phyloP scores from a whole-genome alignment of 2,113 vertebrate species.

The Microtus oregoni region DNA sequence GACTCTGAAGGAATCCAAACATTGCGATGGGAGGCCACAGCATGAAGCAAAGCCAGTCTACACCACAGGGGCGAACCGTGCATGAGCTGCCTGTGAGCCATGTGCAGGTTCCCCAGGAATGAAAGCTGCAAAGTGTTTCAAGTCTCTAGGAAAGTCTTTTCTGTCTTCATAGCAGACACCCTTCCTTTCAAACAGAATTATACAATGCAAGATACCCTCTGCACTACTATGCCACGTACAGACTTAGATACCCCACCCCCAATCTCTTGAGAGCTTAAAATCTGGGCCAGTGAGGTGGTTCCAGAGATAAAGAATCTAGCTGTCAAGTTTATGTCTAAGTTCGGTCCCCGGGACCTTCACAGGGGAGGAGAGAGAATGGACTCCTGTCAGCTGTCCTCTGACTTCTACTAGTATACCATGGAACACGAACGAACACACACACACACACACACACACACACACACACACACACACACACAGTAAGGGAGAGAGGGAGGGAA shows the following conservation, averaged over 20 bases:
- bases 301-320: not conserved
- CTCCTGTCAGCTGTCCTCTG: not conserved
- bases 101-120: slow-evolving; percentile 26
- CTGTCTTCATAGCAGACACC: slow-evolving; percentile 57
- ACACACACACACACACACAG: not conserved
- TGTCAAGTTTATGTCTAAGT: not conserved
- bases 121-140: slow-evolving; percentile 9
- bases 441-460: no score
- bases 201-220: not conserved
- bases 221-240: not conserved
- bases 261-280: not conserved
- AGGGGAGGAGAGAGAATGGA: not conserved
- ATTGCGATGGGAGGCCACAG: slow-evolving; percentile 13
- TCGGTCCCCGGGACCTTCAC: not conserved
- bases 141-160: slow-evolving; percentile 60
- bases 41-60: slow-evolving; percentile 15
- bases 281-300: not conserved
- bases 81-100: not conserved
- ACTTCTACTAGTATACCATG: not conserved
- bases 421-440: not conserved
- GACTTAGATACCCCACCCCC: not conserved
- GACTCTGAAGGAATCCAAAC: slow-evolving; percentile 62
- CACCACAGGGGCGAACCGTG: slow-evolving; percentile 33
- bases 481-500: not conserved
- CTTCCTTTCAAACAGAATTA: slow-evolving; percentile 61